Percentiles rank a stretch among this genome's conserved stretches.
These are phyloP conservation scores for Sylvilagus floridanus DNA, from an alignment of 2,797 vertebrate species.

Conservation along the genomic window DNA sequence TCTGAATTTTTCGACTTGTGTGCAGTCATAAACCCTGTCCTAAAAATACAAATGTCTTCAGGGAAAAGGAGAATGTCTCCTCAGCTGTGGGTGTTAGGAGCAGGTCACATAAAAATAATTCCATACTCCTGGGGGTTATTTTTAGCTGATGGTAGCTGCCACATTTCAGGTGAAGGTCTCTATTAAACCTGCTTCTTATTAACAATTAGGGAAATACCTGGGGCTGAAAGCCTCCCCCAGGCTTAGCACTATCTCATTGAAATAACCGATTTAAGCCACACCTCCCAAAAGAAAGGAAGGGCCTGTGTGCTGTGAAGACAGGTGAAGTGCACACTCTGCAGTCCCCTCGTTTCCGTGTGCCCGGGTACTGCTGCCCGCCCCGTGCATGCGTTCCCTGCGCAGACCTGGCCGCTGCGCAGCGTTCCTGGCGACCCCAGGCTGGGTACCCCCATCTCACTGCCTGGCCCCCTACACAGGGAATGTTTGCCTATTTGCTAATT, in stretches of 20 bases:
- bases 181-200: slow-evolving; percentile 78
- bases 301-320: slow-evolving; percentile 1
- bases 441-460: not conserved
- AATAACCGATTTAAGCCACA: slow-evolving; percentile 57
- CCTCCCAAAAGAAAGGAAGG: slow-evolving; percentile 1
- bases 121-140: slow-evolving; percentile 75
- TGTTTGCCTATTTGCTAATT: not conserved
- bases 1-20: slow-evolving; percentile 77
- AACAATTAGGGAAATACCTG: slow-evolving; percentile 82
- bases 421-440: not conserved
- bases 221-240: slow-evolving; percentile 69
- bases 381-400: not conserved
- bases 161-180: slow-evolving; percentile 80
- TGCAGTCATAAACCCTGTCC: slow-evolving; percentile 71
- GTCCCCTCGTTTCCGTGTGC: not conserved
- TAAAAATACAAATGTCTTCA: slow-evolving; percentile 69
- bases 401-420: not conserved
- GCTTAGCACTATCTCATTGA: slow-evolving; percentile 69
- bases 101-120: slow-evolving; percentile 80
- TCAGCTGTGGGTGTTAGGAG: slow-evolving; percentile 73
- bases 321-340: not conserved
- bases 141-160: slow-evolving; percentile 80
- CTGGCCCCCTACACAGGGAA: not conserved
- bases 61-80: slow-evolving; percentile 34
- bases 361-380: not conserved